phyloP scores from a whole-genome alignment of 2,888 invertebrate genomes.

The Amphipyra tragopoginis region DNA sequence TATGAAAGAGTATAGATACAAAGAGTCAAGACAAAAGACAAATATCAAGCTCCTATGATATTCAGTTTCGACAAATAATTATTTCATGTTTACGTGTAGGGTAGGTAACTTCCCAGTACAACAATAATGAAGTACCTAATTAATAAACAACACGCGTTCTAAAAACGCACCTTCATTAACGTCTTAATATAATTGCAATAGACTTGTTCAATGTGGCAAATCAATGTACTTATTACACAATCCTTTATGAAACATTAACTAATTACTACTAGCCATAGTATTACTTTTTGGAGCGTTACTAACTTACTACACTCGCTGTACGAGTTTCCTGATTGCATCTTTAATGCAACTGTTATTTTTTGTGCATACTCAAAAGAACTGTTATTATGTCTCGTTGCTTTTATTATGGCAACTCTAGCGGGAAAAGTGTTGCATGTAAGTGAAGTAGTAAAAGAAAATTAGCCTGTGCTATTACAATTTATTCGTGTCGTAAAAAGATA shows the following conservation, averaged over 20 bases:
- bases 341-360: slow-evolving; percentile 36
- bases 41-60: too few species aligned
- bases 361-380: slow-evolving; percentile 28
- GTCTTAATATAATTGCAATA: slow-evolving; percentile 5
- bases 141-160: too few species aligned
- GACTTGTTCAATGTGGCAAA: slow-evolving; percentile 12
- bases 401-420: slow-evolving; percentile 27
- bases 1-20: too few species aligned
- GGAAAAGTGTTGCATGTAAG: slow-evolving; percentile 21
- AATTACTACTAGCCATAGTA: not conserved
- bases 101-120: too few species aligned
- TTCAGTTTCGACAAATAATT: too few species aligned
- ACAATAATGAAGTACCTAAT: too few species aligned
- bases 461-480: not conserved
- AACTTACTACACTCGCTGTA: slow-evolving; percentile 10
- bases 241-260: slow-evolving; percentile 14
- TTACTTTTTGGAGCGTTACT: slow-evolving; percentile 26
- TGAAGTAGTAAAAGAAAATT: slow-evolving; percentile 36
- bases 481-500: slow-evolving; percentile 15
- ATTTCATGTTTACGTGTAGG: too few species aligned
- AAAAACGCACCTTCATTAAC: slow-evolving; percentile 4
- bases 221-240: slow-evolving; percentile 18
- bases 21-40: too few species aligned
- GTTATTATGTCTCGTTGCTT: slow-evolving; percentile 30
- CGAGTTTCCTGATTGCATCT: slow-evolving; percentile 37